Evolutionary conservation across 2,113 vertebrate genomes (phyloP), one percentile per base, ranked within the genome.

Genomic region (Silurus glanis): DNA sequence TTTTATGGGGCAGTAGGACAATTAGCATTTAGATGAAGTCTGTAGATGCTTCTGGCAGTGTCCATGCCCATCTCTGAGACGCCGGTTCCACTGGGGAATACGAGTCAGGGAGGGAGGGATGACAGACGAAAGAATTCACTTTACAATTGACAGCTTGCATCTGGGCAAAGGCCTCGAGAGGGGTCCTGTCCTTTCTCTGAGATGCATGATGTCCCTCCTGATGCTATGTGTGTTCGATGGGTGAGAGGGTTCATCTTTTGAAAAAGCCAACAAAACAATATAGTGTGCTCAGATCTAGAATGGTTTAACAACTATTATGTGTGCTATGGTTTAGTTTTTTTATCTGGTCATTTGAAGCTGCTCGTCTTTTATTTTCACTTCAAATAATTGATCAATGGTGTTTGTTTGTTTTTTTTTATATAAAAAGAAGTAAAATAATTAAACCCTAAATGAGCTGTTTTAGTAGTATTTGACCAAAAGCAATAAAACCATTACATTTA

Each of bases 21-120:
- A 88, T 90, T 90, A 86, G 87, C 87, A 90, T 90, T 89, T 90
- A 83, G 80, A 89, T 85, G 83, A 83, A 85, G 61, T 19, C 64
- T 49, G 76, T 58, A 86, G 58, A 87, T 58, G 59, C 53, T 51
- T 5, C 67, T 86, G 82, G 84, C 85, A 76, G 49, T 23, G 47
- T 53, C 12, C 23, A 72, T 82, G 59, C 74, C 78, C 79, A 83
- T 71, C 83, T 89, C n/a, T 13, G 69, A 88, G 79, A 59, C 25
- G n/a, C 28, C 45, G 61, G 47, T 59, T 45, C 62, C 86, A 61
- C 78, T 69, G 53, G 74, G 51, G 76, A 83, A 10, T 56, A 61
- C 61, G 53, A 86, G 51, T 55, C 76, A 74, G 58, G 13, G 74
- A 25, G 59, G 85, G 53, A n/a, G 67, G 80, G 16, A 45, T 9